Base-by-base conservation (phyloP, 2,888 invertebrate species). In the Azorinus chamasolen region DNA sequence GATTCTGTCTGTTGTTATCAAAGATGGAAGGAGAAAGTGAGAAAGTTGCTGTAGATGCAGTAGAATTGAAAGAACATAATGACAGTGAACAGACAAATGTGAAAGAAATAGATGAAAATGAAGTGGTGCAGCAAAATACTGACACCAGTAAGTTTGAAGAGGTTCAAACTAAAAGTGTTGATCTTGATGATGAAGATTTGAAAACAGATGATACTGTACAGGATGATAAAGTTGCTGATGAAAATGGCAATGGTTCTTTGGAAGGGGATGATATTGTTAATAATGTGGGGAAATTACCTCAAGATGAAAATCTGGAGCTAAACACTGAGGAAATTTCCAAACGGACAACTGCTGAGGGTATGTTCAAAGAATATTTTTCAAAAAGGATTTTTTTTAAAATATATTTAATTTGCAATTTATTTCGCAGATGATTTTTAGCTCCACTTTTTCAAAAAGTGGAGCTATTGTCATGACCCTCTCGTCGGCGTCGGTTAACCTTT, bases 191-290 rank as follows among this genome's bases (percentile, higher is more conserved):
- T 24, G 22, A 45, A n/a, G 32, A 43, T 43, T 16, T 27, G 48
- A 22, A 59, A 16, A 46, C 53, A 48, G 51, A 32, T 8, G 20
- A 27, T 18, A 53, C 2, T 25, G 53, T n/a, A n/a, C 24, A 53
- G 18, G 2, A 16, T 24, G 50, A 32, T 20, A 16, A 18, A 12
- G 22, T 20, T 18, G 16, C 16, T 25, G 61, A 50, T 61, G 16
- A 16, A 14, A 62, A 25, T 14, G 37, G 5, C 16, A n/a, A 20
- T 20, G 57, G 43, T 58, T 43, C 39, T 20, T 53, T n/a, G 14
- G 55, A 39, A 16, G 53, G 18, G 25, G 27, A 12, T n/a, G 27
- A 53, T 45, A 37, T 18, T 61, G 54, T 27, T n/a, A 20, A 50
- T 18, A 51, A 5, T 24, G 54, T 46, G 37, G 24, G 45, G 24